Evolutionary conservation across 2,797 vertebrate genomes (phyloP).

Genomic region (Cryptoblepharus egeriae): DNA sequence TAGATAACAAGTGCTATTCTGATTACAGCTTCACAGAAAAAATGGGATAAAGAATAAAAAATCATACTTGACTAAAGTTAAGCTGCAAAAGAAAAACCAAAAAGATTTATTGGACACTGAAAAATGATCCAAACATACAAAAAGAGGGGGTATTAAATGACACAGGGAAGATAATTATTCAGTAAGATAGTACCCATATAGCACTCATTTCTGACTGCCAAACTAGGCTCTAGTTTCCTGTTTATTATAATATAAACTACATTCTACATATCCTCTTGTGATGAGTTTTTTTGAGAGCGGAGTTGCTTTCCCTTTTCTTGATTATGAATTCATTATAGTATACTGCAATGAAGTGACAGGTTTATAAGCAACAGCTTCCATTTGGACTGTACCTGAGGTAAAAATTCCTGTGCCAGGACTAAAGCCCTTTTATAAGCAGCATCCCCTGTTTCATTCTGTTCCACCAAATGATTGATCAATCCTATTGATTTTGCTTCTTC

Average conservation of each 20-base stretch:
- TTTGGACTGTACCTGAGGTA: slow-evolving; percentile 87
- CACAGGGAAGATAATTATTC: too few species aligned
- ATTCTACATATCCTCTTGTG: background rate
- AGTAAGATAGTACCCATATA: slow-evolving; percentile 7
- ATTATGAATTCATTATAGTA: background rate
- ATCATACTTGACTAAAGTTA: background rate
- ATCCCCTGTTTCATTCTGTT: slow-evolving; percentile 91
- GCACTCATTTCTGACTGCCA: background rate
- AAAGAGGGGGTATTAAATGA: background rate
- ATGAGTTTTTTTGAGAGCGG: background rate
- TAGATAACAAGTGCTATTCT: background rate
- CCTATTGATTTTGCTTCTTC: slow-evolving; percentile 87
- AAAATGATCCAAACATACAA: slow-evolving; percentile 14
- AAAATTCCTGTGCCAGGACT: slow-evolving; percentile 90
- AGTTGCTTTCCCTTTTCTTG: background rate
- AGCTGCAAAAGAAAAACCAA: background rate
- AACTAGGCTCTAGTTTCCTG: background rate
- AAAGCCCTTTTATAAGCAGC: slow-evolving; percentile 92
- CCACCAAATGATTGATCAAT: slow-evolving; percentile 89
- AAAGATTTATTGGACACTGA: background rate
- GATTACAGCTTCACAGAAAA: background rate
- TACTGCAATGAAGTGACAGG: background rate
- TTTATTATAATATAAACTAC: background rate
- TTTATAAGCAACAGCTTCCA: background rate
- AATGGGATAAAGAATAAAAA: background rate